A percentile compares a stretch with the other conserved stretches of the same genome.
These are phyloP conservation scores for Orchesella flavescens DNA, from an alignment of 2,888 invertebrate species.

Conservation along the genomic window DNA sequence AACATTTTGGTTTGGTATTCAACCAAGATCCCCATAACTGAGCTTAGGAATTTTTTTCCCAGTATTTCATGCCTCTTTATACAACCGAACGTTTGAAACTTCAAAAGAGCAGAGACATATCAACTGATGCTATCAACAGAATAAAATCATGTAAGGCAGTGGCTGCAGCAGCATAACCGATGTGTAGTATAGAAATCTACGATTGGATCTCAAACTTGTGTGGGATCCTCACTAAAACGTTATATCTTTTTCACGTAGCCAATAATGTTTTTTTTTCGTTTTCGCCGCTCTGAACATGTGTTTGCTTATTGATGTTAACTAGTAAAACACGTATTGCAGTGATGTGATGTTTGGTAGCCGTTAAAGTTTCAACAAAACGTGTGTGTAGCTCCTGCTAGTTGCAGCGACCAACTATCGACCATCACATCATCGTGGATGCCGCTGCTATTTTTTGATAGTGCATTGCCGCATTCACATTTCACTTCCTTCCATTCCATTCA, in stretches of 20 bases:
- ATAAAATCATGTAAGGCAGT: slow-evolving; percentile 40
- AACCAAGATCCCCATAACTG: neutral
- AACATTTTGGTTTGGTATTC: neutral
- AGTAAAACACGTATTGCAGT: neutral
- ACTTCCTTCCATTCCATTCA: slow-evolving; percentile 55
- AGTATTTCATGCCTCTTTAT: slow-evolving; percentile 43
- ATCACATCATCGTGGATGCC: neutral
- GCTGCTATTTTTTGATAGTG: slow-evolving; percentile 3
- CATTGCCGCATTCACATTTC: slow-evolving; percentile 31
- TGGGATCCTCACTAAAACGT: too few relatives aligned
- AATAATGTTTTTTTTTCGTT: too few relatives aligned
- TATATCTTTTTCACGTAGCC: neutral
- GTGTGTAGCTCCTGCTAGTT: neutral
- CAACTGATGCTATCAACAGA: slow-evolving; percentile 41
- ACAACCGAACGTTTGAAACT: neutral
- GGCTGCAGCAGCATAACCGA: too few relatives aligned
- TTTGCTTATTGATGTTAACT: slow-evolving; percentile 36
- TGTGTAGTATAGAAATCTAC: slow-evolving; percentile 28
- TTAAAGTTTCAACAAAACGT: slow-evolving; percentile 29
- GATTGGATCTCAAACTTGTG: slow-evolving; percentile 36
- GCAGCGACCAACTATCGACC: neutral
- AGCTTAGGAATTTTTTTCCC: slow-evolving; percentile 12
- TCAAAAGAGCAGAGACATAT: slow-evolving; percentile 3
- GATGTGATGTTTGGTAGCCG: neutral
- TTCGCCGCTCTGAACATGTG: neutral